A percentile compares a stretch with the other conserved stretches of the same genome.
Evolutionary conservation across 2,888 invertebrate species (phyloP).

Genomic region (Eurois occulta): DNA sequence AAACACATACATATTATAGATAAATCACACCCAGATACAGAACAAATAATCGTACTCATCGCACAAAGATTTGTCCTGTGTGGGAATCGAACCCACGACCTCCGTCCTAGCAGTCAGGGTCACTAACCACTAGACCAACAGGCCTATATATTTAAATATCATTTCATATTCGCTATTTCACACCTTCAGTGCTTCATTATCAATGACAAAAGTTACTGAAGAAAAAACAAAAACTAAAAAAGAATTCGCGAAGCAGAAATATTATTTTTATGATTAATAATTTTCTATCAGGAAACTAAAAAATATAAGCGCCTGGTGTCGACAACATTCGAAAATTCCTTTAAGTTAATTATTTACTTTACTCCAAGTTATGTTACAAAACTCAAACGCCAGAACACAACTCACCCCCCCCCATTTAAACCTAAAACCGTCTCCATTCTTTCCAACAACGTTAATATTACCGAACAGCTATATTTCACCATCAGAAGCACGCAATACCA

Average conservation of each 20-base stretch:
- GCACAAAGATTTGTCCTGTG: too few relatives aligned
- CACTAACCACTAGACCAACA: too few relatives aligned
- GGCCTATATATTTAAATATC: too few relatives aligned
- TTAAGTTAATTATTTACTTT: background rate
- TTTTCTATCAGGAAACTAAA: background rate
- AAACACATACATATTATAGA: too few relatives aligned
- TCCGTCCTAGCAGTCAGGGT: too few relatives aligned
- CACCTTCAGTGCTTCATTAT: background rate
- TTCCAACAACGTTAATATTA: slow-evolving; percentile 30
- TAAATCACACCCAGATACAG: too few relatives aligned
- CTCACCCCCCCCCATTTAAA: background rate
- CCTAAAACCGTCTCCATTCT: background rate
- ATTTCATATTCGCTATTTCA: background rate
- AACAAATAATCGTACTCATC: too few relatives aligned
- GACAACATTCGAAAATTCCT: background rate
- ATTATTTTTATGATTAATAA: background rate
- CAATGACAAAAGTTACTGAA: background rate
- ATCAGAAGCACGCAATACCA: slow-evolving; percentile 33
- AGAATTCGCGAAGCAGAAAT: background rate
- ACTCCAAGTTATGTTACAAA: background rate
- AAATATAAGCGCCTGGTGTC: background rate
- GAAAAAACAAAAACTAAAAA: background rate
- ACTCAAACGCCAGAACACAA: background rate
- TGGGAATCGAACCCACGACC: too few relatives aligned
- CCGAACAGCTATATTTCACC: slow-evolving; percentile 30